These are phyloP conservation scores for Amblyopsis hoosieri DNA, from an alignment of 2,797 vertebrate species.

Conservation along the genomic window DNA sequence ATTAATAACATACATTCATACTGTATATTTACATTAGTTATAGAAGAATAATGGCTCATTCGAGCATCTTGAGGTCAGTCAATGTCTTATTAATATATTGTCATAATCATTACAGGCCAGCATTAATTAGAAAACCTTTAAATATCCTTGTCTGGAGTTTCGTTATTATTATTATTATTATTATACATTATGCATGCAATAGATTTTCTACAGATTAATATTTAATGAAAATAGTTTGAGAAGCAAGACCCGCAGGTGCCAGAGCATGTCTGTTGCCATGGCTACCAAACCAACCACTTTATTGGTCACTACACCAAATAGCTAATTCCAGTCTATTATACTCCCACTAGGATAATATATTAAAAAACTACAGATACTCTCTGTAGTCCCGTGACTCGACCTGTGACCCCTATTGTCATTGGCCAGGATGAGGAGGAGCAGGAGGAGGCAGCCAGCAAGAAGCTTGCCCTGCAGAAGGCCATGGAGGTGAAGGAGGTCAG, in stretches of 20 bases:
- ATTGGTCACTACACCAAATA: too few relatives aligned
- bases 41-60: neutral
- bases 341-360: too few relatives aligned
- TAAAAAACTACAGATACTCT: neutral
- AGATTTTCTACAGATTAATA: too few relatives aligned
- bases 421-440: slow-evolving; percentile 94
- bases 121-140: neutral
- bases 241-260: too few relatives aligned
- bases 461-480: slow-evolving; percentile 95
- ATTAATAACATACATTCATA: neutral
- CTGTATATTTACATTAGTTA: neutral
- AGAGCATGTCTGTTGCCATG: too few relatives aligned
- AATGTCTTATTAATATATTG: neutral
- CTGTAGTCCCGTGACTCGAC: too few relatives aligned
- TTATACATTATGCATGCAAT: too few relatives aligned
- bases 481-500: slow-evolving; percentile 98
- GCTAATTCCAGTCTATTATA: too few relatives aligned
- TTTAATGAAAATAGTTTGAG: too few relatives aligned
- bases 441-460: slow-evolving; percentile 96
- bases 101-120: neutral
- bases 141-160: too few relatives aligned
- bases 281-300: too few relatives aligned
- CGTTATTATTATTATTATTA: too few relatives aligned
- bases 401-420: slow-evolving; percentile 13
- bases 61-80: neutral